Evolutionary conservation across 2,888 invertebrate genomes (phyloP).

Genomic region (Agriopis aurantiaria): DNA sequence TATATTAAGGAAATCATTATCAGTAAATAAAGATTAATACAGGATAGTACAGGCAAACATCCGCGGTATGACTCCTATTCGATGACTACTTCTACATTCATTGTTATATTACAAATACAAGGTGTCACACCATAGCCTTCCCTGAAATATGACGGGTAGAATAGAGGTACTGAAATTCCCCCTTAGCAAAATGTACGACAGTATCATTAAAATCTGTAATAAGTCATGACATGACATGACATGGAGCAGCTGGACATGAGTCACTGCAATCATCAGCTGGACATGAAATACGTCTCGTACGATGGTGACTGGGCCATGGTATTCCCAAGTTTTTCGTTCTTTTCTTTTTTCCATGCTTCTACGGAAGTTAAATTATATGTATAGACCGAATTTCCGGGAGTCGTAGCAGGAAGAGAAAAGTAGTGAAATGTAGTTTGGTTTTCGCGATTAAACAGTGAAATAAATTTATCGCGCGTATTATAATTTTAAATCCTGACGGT

Average conservation of each 20-base stretch:
- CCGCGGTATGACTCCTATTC: not conserved
- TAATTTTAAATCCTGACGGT: too few relatives aligned
- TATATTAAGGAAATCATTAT: not conserved
- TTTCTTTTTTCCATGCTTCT: not conserved
- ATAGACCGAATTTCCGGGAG: not conserved
- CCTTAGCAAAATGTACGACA: not conserved
- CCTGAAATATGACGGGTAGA: conserved; percentile 15
- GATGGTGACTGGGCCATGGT: conserved; percentile 11
- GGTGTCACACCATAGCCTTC: not conserved
- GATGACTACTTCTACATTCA: not conserved
- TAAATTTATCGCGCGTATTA: too few relatives aligned
- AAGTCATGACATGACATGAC: not conserved
- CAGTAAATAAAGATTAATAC: not conserved
- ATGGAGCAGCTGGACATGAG: conserved; percentile 4
- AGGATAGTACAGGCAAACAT: not conserved
- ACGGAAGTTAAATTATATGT: not conserved
- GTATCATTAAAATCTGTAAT: not conserved
- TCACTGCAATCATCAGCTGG: too few relatives aligned
- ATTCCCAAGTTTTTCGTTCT: not conserved
- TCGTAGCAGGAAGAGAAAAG: not conserved
- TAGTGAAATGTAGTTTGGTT: too few relatives aligned
- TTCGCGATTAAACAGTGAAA: too few relatives aligned
- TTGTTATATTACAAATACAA: not conserved
- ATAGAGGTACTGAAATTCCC: conserved; percentile 17
- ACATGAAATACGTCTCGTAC: too few relatives aligned